A percentile compares a stretch with the other conserved stretches of the same genome.
These are phyloP conservation scores for Notechis scutatus DNA, from an alignment of 2,113 vertebrate species.

Conservation along the genomic window DNA sequence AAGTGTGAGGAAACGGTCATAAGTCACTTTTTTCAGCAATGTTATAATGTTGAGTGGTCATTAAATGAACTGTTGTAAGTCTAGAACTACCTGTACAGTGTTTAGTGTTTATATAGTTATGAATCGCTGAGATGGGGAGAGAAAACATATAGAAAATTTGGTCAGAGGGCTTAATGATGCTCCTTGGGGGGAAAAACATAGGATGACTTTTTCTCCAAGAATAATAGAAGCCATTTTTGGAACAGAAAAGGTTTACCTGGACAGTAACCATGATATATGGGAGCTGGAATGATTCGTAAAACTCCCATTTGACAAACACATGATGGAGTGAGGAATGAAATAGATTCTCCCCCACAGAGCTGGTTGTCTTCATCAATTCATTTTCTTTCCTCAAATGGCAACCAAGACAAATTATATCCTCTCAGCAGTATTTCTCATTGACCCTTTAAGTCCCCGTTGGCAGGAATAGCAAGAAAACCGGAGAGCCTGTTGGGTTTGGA, in stretches of 20 bases:
- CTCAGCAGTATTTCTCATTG: constrained; percentile 16
- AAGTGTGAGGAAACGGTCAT: too few relatives aligned
- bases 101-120: not conserved
- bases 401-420: not conserved
- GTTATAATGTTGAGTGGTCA: too few relatives aligned
- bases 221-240: constrained; percentile 9
- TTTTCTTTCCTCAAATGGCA: constrained; percentile 13
- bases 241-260: constrained; percentile 16
- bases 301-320: constrained; percentile 15
- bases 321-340: constrained; percentile 27
- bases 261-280: not conserved
- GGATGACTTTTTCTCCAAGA: not conserved
- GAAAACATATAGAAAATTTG: not conserved
- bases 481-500: not conserved
- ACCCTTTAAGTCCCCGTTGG: not conserved
- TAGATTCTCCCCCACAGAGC: constrained; percentile 9
- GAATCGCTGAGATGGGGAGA: not conserved
- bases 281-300: constrained; percentile 28
- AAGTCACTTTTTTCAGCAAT: too few relatives aligned
- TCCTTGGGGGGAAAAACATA: constrained; percentile 16
- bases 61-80: too few relatives aligned
- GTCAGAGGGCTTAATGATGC: not conserved
- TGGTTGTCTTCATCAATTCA: constrained; percentile 28
- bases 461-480: constrained; percentile 17
- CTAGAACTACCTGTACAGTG: too few relatives aligned